Evolutionary conservation across 2,113 vertebrate species (phyloP).

Genomic region (Perccottus glenii): DNA sequence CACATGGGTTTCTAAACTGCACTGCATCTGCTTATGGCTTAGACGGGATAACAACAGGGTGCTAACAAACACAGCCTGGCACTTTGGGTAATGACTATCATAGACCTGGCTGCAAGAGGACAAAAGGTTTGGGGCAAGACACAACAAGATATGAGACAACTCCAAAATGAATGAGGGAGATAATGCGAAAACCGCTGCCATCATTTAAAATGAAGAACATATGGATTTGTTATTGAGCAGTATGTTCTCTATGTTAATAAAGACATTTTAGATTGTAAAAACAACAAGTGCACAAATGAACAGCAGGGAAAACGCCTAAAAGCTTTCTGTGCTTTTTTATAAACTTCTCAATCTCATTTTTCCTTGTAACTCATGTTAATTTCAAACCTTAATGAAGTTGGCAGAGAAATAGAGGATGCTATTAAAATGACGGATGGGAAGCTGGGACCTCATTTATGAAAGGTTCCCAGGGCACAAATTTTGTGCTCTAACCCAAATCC

Average conservation of each 20-base stretch:
- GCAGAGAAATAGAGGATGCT: slow-evolving; percentile 48
- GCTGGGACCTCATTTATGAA: slow-evolving; percentile 55
- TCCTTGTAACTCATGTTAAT: slow-evolving; percentile 45
- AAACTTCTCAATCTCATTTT: slow-evolving; percentile 58
- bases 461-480: slow-evolving; percentile 46
- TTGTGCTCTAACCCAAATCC: slow-evolving; percentile 33
- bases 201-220: background rate
- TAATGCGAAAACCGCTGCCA: background rate
- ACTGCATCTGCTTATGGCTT: slow-evolving; percentile 20
- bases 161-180: background rate
- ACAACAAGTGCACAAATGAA: slow-evolving; percentile 8
- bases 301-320: background rate
- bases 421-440: slow-evolving; percentile 67
- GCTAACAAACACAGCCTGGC: slow-evolving; percentile 58
- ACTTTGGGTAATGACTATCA: slow-evolving; percentile 64
- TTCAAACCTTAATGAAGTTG: slow-evolving; percentile 60
- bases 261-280: slow-evolving; percentile 5
- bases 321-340: slow-evolving; percentile 40
- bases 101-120: slow-evolving; percentile 41
- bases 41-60: slow-evolving; percentile 62
- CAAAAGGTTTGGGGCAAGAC: slow-evolving; percentile 22
- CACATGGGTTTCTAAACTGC: background rate
- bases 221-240: background rate
- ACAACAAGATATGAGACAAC: slow-evolving; percentile 12
- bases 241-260: background rate